Base-by-base conservation (phyloP, 64 coral and sea anemone genomes). In the Hydrozoanthus tunicans region DNA sequence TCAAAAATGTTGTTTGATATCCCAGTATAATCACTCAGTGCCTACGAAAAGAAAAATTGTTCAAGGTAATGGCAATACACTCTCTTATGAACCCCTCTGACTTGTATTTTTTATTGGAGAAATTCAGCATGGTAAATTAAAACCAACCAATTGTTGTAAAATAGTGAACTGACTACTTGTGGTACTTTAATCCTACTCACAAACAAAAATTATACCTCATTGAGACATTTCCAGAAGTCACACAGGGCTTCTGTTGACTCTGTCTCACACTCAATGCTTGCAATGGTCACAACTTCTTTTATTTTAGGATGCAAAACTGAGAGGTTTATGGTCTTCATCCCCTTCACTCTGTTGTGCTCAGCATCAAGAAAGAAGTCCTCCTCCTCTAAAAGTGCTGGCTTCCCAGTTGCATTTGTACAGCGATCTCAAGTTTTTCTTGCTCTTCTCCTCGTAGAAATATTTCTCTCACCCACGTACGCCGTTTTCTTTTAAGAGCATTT, bases 311-410 rank as follows among this genome's bases (percentile, higher is more conserved):
- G 86, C 59, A 76, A 79, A 59, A 89, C 92, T 7, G 75, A 73
- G 14, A 93, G 52, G 70, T 89, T 89, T 8, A 94, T 94, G 65
- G 92, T 94, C 65, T 94, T 94, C 63, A 95, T 86, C 5, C 90
- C 90, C 25, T 82, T 92, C 3, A 95, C 93, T 58, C 82, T 95
- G 59, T 95, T 83, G 83, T 95, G 90, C 27, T 95, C 90, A 0
- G 93, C 90, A 89, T 95, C 93, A 7, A 95, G 17, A 52, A 89
- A 92, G 57, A 83, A 95, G 20, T 64, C 67, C 24, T 89, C 93
- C 5, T 85, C 20, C 20, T 20, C 20, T 20, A 20, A 20, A 20
- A 20, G 20, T 20, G 20, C 20, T 20, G 20, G 20, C 20, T 20
- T 20, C 20, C 20, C 20, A 20, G 20, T 20, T 20, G 20, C 20